phyloP scores from a whole-genome alignment of 1,140 invertebrate genomes.

The Camponotus floridanus region DNA sequence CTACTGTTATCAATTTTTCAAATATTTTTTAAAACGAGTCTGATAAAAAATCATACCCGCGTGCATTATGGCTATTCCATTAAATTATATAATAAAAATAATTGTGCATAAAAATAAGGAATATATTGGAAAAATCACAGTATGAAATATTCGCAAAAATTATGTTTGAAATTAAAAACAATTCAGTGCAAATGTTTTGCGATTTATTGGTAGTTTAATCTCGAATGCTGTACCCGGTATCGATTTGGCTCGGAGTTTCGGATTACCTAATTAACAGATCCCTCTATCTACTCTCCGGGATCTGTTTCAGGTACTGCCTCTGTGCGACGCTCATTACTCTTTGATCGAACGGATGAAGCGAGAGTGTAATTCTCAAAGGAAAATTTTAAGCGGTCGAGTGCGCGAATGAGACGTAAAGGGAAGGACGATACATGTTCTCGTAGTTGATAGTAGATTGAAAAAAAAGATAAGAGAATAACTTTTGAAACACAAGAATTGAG shows the following conservation, averaged over 20 bases:
- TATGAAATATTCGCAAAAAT: not conserved
- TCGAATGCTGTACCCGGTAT: slow-evolving; percentile 14
- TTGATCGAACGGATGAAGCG: slow-evolving; percentile 66
- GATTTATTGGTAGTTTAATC: slow-evolving; percentile 56
- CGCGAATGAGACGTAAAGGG: not conserved
- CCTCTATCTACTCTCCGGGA: slow-evolving; percentile 44
- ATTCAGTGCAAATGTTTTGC: not conserved
- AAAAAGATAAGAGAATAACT: not conserved
- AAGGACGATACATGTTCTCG: slow-evolving; percentile 32
- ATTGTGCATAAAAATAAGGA: not conserved
- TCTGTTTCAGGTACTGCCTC: slow-evolving; percentile 39
- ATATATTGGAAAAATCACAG: not conserved
- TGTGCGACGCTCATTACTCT: slow-evolving; percentile 69
- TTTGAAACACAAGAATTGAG: slow-evolving; percentile 5
- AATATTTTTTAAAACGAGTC: not conserved
- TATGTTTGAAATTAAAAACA: not conserved
- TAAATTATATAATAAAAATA: not conserved
- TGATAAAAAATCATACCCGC: not conserved
- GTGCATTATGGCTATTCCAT: not conserved
- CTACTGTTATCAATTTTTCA: not conserved
- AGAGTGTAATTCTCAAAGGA: slow-evolving; percentile 59
- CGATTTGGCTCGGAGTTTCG: slow-evolving; percentile 53
- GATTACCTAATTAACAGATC: slow-evolving; percentile 71
- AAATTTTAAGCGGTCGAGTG: slow-evolving; percentile 60
- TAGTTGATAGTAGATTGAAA: slow-evolving; percentile 28